Conservation (phyloP, 2,888 invertebrate genomes). For the Tigriopus californicus region DNA sequence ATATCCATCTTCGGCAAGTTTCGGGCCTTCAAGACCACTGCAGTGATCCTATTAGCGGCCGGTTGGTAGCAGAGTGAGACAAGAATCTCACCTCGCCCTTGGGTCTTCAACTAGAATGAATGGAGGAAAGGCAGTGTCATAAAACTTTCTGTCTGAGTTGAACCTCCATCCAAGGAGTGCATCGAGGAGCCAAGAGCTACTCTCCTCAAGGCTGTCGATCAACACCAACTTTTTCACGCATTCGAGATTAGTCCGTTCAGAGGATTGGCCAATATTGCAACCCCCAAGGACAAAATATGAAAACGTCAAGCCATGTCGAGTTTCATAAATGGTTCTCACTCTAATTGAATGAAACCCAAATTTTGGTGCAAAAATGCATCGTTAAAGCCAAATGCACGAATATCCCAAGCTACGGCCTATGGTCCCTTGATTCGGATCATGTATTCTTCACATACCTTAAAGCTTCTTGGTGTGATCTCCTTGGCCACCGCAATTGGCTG, state of each 20-base stretch:
- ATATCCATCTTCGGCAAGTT: slow-evolving; percentile 97
- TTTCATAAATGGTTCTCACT: not conserved
- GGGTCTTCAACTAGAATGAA: slow-evolving; percentile 42
- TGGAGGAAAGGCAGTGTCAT: not conserved
- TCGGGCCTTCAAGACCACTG: slow-evolving; percentile 87
- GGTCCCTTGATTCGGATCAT: not conserved
- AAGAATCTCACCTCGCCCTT: slow-evolving; percentile 81
- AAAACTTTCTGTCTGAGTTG: not conserved
- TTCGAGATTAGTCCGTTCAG: not conserved
- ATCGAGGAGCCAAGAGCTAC: not conserved
- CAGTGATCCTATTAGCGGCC: slow-evolving; percentile 80
- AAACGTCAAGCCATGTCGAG: not conserved
- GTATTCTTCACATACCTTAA: slow-evolving; percentile 44
- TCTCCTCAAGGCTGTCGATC: not conserved
- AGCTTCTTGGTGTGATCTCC: slow-evolving; percentile 76
- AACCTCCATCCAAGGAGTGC: not conserved
- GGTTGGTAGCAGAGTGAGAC: slow-evolving; percentile 97
- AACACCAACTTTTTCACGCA: not conserved
- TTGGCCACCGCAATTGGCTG: slow-evolving; percentile 33
- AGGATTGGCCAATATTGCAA: not conserved
- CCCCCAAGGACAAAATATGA: not conserved
- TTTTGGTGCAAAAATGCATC: too few species aligned
- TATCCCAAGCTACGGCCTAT: too few species aligned
- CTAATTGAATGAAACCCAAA: too few species aligned
- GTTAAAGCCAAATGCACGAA: too few species aligned